Conservation (phyloP, 2,888 invertebrate genomes). For the Eristalis intricaria region DNA sequence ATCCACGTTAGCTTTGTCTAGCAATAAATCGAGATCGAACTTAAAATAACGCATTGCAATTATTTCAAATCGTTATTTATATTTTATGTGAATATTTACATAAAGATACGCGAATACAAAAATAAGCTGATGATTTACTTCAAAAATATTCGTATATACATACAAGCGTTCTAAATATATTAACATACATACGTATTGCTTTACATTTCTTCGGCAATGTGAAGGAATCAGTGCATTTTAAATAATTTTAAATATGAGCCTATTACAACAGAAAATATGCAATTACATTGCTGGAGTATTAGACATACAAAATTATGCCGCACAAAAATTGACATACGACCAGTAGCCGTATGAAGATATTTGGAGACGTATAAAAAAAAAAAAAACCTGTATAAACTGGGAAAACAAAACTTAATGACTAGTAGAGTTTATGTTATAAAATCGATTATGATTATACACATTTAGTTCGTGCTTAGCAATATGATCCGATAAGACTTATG, state of each 20-base stretch:
- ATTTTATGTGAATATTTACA: slow-evolving; percentile 10
- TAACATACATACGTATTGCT: slow-evolving; percentile 2
- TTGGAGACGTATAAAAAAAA: neutral
- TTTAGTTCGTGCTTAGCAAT: slow-evolving; percentile 82
- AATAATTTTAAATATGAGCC: neutral
- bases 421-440: slow-evolving; percentile 58
- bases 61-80: neutral
- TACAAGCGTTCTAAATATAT: slow-evolving; percentile 6
- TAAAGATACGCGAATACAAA: slow-evolving; percentile 30
- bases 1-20: neutral
- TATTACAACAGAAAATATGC: neutral
- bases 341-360: neutral
- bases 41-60: neutral
- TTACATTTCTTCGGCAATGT: neutral
- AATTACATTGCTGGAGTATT: neutral
- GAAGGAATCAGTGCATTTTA: neutral
- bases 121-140: slow-evolving; percentile 30
- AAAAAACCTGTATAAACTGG: slow-evolving; percentile 17
- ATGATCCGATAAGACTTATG: slow-evolving; percentile 86
- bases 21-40: neutral
- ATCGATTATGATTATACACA: slow-evolving; percentile 36
- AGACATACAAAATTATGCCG: slow-evolving; percentile 4
- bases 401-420: slow-evolving; percentile 62
- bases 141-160: slow-evolving; percentile 31
- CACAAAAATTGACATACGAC: neutral